phyloP scores from a whole-genome alignment of 2,888 invertebrate genomes.

The Eupithecia abbreviata region DNA sequence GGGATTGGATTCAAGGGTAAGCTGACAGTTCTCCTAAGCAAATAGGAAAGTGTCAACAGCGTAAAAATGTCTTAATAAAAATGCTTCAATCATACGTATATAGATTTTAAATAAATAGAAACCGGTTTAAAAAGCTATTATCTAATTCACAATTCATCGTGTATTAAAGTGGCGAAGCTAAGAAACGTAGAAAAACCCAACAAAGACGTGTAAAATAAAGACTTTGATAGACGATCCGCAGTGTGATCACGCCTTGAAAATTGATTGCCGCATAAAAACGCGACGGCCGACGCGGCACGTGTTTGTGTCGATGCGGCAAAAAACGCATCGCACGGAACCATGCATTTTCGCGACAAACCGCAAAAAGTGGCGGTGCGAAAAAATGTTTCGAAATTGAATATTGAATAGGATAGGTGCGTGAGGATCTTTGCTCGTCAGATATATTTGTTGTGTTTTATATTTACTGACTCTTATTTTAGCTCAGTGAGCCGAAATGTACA shows the following conservation, averaged over 20 bases:
- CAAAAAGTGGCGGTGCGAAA: constrained; percentile 39
- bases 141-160: background rate
- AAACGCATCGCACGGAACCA: constrained; percentile 45
- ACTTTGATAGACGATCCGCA: constrained; percentile 28
- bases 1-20: too few relatives aligned
- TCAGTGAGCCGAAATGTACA: background rate
- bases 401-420: constrained; percentile 22
- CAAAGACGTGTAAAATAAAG: constrained; percentile 14
- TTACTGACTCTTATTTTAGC: background rate
- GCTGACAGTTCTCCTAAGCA: background rate
- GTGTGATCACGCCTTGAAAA: constrained; percentile 55
- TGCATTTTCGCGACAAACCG: constrained; percentile 49
- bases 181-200: background rate
- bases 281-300: constrained; percentile 62
- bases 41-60: too few relatives aligned
- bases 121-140: background rate
- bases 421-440: background rate
- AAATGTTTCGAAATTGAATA: constrained; percentile 28
- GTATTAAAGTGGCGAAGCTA: background rate
- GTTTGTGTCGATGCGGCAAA: constrained; percentile 53
- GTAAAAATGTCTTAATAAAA: background rate
- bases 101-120: background rate
- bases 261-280: constrained; percentile 64
- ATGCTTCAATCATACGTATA: background rate
- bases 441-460: background rate